phyloP scores from a whole-genome alignment of 2,888 invertebrate species.

The Apodemia duryi region DNA sequence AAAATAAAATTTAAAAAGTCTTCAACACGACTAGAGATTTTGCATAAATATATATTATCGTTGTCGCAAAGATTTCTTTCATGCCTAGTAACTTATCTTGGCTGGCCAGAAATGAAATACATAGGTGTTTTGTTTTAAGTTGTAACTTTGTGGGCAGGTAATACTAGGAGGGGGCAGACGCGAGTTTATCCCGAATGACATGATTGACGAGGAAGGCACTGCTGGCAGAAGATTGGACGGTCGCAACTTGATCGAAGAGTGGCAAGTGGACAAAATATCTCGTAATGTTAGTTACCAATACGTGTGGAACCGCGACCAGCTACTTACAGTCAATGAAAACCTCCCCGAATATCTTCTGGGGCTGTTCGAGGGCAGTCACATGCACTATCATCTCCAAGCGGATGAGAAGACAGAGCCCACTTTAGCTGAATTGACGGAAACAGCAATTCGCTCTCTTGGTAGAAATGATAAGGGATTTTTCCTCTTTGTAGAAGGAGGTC shows the following conservation, averaged over 20 bases:
- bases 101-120: no score
- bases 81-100: no score
- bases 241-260: slow-evolving; percentile 82
- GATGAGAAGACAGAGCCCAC: slow-evolving; percentile 51
- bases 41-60: no score
- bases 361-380: slow-evolving; percentile 80
- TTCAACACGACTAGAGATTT: no score
- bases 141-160: slow-evolving; percentile 54
- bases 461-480: slow-evolving; percentile 85
- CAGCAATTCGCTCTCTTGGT: slow-evolving; percentile 84
- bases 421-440: slow-evolving; percentile 71
- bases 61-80: no score
- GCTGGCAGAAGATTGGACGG: slow-evolving; percentile 76
- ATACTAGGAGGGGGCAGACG: slow-evolving; percentile 86
- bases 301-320: slow-evolving; percentile 79
- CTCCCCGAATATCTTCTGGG: slow-evolving; percentile 82
- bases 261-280: slow-evolving; percentile 73
- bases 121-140: no score
- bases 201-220: slow-evolving; percentile 72
- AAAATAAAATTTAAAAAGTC: no score
- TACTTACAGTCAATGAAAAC: slow-evolving; percentile 54
- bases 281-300: slow-evolving; percentile 61
- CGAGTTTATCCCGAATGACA: slow-evolving; percentile 79
- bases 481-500: slow-evolving; percentile 86
- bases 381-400: slow-evolving; percentile 83